phyloP scores from a whole-genome alignment of 2,797 vertebrate species.

The Paedocypris micromegethes region DNA sequence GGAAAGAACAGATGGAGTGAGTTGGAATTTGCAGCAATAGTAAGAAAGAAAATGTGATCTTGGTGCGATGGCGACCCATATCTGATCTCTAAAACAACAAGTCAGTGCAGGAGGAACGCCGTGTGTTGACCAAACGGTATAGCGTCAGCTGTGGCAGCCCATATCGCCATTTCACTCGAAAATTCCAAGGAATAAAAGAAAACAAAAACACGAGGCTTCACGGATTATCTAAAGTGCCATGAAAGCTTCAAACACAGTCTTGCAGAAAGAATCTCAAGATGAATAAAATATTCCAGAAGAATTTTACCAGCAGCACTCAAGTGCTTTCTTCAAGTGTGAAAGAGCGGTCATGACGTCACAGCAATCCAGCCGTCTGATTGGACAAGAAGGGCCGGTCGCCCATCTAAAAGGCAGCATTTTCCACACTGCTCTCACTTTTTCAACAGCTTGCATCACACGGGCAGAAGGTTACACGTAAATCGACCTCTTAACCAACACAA shows the following conservation, averaged over 20 bases:
- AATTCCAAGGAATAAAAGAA: slow-evolving; percentile 1
- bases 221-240: slow-evolving; percentile 4
- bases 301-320: slow-evolving; percentile 20
- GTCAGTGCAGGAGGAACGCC: neutral
- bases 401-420: slow-evolving; percentile 8
- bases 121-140: slow-evolving; percentile 16
- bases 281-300: slow-evolving; percentile 39
- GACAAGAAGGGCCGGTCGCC: slow-evolving; percentile 3
- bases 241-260: slow-evolving; percentile 26
- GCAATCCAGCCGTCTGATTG: slow-evolving; percentile 29
- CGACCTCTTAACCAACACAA: too few relatives aligned
- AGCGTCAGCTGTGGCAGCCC: slow-evolving; percentile 17
- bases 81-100: slow-evolving; percentile 10
- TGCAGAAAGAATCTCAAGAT: neutral
- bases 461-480: too few relatives aligned
- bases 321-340: slow-evolving; percentile 26
- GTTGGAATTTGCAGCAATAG: slow-evolving; percentile 7
- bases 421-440: slow-evolving; percentile 52
- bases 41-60: slow-evolving; percentile 7
- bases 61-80: neutral
- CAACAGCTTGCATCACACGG: slow-evolving; percentile 65
- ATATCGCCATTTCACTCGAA: neutral
- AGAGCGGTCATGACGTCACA: slow-evolving; percentile 40
- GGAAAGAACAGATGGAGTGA: slow-evolving; percentile 13
- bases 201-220: neutral